Conservation (phyloP, 2,797 vertebrate genomes). For the Cuculus canorus region DNA sequence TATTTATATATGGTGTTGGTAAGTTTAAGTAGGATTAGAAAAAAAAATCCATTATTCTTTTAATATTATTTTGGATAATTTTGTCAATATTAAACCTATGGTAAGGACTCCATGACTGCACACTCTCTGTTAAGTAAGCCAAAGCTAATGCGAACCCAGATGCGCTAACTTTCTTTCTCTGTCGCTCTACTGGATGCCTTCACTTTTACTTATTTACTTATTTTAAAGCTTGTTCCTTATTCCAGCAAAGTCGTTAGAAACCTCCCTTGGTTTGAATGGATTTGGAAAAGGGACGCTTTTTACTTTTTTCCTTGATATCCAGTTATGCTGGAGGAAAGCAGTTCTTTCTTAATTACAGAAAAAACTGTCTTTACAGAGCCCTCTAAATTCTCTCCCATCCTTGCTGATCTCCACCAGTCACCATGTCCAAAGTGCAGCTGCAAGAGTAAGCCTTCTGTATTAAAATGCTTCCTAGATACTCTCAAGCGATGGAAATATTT, state of each 20-base stretch:
- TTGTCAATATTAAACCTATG: background rate
- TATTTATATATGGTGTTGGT: background rate
- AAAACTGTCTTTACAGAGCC: background rate
- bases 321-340: background rate
- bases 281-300: background rate
- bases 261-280: background rate
- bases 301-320: background rate
- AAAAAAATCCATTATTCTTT: background rate
- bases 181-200: background rate
- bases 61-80: background rate
- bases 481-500: background rate
- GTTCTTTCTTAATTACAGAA: background rate
- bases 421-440: constrained; percentile 2
- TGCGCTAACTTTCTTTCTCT: background rate
- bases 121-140: background rate
- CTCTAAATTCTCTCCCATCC: background rate
- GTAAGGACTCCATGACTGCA: background rate
- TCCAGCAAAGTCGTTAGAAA: background rate
- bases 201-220: background rate
- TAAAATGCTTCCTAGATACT: background rate
- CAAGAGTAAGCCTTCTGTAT: background rate
- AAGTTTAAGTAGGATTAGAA: background rate
- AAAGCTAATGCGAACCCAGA: background rate
- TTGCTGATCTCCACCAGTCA: constrained; percentile 9
- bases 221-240: background rate